Percentiles rank a stretch among this genome's conserved stretches.
Conservation (phyloP, 2,888 invertebrate species). For the Drosophila testacea region DNA sequence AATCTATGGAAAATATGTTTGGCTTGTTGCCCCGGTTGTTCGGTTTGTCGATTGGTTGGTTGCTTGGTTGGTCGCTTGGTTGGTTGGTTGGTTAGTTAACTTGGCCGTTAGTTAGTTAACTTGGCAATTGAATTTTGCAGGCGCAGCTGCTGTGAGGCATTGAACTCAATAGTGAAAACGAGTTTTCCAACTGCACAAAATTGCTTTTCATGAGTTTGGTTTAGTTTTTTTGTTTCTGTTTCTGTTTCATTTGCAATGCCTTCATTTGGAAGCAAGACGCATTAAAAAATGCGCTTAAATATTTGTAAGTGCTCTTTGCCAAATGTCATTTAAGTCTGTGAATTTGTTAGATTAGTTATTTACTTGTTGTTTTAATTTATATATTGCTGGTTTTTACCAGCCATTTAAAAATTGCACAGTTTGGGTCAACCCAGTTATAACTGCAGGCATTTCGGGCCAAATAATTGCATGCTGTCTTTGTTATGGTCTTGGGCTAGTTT, state of each 20-base stretch:
- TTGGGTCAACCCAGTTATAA: constrained; percentile 25
- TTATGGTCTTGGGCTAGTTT: constrained; percentile 43
- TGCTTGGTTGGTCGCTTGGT: constrained; percentile 24
- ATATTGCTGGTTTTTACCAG: neutral
- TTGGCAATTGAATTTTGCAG: constrained; percentile 46
- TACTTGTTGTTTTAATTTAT: constrained; percentile 17
- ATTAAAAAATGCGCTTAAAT: constrained; percentile 32
- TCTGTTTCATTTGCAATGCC: constrained; percentile 32
- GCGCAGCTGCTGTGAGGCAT: constrained; percentile 50
- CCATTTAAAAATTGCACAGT: constrained; percentile 21
- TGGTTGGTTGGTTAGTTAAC: constrained; percentile 51
- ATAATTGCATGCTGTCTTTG: constrained; percentile 45
- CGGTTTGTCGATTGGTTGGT: constrained; percentile 25
- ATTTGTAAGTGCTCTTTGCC: constrained; percentile 22
- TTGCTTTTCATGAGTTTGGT: constrained; percentile 34
- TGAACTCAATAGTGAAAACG: constrained; percentile 68
- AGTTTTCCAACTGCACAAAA: constrained; percentile 65
- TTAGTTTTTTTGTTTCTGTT: neutral
- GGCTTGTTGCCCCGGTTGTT: constrained; percentile 7
- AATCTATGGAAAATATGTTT: constrained; percentile 58
- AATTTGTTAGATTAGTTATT: constrained; percentile 6
- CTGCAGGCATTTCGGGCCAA: constrained; percentile 37
- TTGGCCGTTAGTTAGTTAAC: constrained; percentile 45
- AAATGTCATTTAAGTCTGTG: constrained; percentile 8
- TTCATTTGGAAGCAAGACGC: constrained; percentile 51